Percentiles rank a stretch among this genome's conserved stretches.
phyloP scores from a whole-genome alignment of 2,797 vertebrate species.

The Cryptoprocta ferox region DNA sequence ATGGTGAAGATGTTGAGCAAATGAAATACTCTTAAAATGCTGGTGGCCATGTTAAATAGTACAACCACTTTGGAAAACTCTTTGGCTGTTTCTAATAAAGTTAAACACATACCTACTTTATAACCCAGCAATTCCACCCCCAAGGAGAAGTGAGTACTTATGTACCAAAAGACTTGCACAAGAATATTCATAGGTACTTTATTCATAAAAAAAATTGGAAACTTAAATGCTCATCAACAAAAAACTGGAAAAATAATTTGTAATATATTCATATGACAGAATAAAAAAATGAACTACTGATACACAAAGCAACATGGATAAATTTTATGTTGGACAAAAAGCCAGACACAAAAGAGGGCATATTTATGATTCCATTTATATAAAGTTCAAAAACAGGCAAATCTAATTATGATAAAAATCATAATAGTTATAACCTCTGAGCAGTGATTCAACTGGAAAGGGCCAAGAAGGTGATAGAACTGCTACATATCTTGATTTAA shows the following conservation, averaged over 20 bases:
- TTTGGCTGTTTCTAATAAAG: neutral
- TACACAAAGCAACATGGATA: neutral
- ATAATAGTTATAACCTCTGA: neutral
- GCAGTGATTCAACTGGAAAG: neutral
- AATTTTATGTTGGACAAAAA: conserved; percentile 12
- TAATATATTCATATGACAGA: neutral
- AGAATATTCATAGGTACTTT: neutral
- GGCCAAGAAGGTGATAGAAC: neutral
- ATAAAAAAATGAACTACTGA: neutral
- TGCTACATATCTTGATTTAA: neutral
- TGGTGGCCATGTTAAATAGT: neutral
- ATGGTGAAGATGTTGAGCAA: neutral
- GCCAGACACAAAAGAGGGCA: neutral
- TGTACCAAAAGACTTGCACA: neutral
- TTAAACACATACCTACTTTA: neutral
- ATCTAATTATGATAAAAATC: neutral
- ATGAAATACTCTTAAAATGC: neutral
- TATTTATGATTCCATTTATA: neutral
- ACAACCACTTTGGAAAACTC: neutral
- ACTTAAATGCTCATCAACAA: neutral
- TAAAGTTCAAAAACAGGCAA: neutral
- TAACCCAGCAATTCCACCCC: neutral
- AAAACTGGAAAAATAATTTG: neutral
- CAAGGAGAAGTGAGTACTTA: neutral
- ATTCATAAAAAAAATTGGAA: neutral